Evolutionary conservation across 1,140 invertebrate genomes (phyloP), one percentile per base, ranked within the genome.

Genomic region (Camponotus floridanus): DNA sequence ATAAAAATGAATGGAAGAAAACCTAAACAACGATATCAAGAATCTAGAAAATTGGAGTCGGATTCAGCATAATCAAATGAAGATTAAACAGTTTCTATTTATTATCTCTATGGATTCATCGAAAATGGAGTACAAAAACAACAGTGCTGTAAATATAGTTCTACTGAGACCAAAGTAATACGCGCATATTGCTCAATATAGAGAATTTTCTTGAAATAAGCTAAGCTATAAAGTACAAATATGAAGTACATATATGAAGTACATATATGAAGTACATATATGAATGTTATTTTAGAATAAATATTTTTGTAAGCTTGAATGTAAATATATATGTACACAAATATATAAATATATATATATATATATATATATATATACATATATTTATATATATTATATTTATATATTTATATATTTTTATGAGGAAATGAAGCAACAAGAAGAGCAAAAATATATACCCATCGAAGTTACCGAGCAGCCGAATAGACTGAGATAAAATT

Each of bases 231-330:
- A 36, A 57, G 6, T n/a, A n/a, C n/a, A n/a, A n/a, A n/a, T n/a
- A n/a, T n/a, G n/a, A n/a, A n/a, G n/a, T n/a, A n/a, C n/a, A n/a
- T n/a, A n/a, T n/a, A n/a, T n/a, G n/a, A n/a, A n/a, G n/a, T n/a
- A n/a, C n/a, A n/a, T n/a, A n/a, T n/a, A n/a, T n/a, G n/a, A n/a
- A n/a, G n/a, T 51, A 48, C 15, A 6, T 33, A 7, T 33, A n/a
- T 33, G 11, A 18, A 45, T 76, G 21, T 61, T 76, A 42, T 31
- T 9, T 26, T 11, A 39, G 4, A 42, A 4, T 18, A 61, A 31
- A 76, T 78, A 78, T 78, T 78, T 62, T 78, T 48, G n/a, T 65
- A 65, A 18, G 4, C 8, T 4, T 64, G 57, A 59, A 21, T 3
- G 26, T 59, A 59, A 59, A 8, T 15, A 39, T 18, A n/a, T 59